Base-by-base conservation (phyloP, 2,113 vertebrate genomes). In the Pardalotus punctatus region DNA sequence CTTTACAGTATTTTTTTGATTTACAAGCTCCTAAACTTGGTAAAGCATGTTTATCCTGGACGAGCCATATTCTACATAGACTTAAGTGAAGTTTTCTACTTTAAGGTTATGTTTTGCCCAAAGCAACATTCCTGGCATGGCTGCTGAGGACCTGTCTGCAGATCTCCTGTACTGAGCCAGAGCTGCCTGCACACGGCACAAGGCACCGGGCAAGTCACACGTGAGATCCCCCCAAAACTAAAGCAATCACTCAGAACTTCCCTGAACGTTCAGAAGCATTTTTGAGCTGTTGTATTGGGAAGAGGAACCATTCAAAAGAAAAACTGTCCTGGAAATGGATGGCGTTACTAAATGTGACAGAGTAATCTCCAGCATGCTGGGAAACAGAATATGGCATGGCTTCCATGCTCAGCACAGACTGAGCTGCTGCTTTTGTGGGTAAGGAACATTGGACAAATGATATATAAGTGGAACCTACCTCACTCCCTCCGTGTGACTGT, bases 61-160 rank as follows among this genome's bases (percentile, higher is more conserved):
- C 45, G 31, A 48, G 54, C 67, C 13, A 3, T 25, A 17, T 50
- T 86, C 69, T 70, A 20, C 16, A 36, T 9, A 28, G 54, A 45
- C 11, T 69, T 80, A 13, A 82, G 29, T 35, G 45, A 87, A 73
- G 67, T 83, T 74, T 94, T 56, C 60, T 88, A 3, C 43, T 92
- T 72, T 19, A 84, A 88, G 64, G 71, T 24, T 61, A 36, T 0
- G 0, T 70, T 95, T 95, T 90, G 88, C 93, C 88, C 80, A 64
- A 86, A 90, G 93, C 88, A 93, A 95, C 94, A 96, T 95, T 96
- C 94, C 80, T 78, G 71, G 56, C 71, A 40, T 95, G 82, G 78
- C 86, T 83, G 67, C 42, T 85, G 85, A 91, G 58, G 40, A 80
- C 38, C 33, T 79, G 73, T 20, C 45, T 96, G 90, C 47, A 96